These are phyloP conservation scores for Mus spicilegus DNA, from an alignment of 2,113 vertebrate genomes.

Conservation along the genomic window DNA sequence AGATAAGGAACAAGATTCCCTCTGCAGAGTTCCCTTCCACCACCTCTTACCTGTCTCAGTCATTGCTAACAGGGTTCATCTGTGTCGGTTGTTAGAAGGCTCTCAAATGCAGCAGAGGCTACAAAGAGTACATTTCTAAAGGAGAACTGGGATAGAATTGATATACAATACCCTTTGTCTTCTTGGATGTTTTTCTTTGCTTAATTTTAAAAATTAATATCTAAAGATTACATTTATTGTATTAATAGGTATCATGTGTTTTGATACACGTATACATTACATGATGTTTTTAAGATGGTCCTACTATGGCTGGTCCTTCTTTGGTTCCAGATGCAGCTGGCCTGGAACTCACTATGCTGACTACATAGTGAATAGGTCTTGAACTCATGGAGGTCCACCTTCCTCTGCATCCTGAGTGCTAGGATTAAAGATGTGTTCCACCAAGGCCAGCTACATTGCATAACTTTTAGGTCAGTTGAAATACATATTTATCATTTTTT, in stretches of 20 bases:
- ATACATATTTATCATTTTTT: neutral
- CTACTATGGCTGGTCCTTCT: neutral
- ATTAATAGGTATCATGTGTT: neutral
- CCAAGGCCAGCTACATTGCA: neutral
- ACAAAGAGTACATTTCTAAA: neutral
- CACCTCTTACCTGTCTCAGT: neutral
- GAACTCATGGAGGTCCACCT: neutral
- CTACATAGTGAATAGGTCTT: neutral
- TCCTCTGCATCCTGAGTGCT: neutral
- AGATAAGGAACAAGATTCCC: neutral
- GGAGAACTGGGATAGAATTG: neutral
- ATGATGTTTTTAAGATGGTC: neutral
- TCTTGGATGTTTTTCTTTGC: neutral
- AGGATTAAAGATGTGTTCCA: neutral
- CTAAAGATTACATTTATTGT: neutral
- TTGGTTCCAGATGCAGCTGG: neutral
- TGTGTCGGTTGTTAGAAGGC: neutral
- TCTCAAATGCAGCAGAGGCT: neutral
- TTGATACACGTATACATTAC: neutral
- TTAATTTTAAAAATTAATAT: neutral
- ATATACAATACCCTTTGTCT: neutral
- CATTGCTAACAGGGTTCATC: neutral
- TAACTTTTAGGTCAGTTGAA: neutral
- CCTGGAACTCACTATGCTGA: neutral
- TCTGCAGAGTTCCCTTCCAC: neutral